phyloP scores from a whole-genome alignment of 2,888 invertebrate species.

The Margaritifera margaritifera region DNA sequence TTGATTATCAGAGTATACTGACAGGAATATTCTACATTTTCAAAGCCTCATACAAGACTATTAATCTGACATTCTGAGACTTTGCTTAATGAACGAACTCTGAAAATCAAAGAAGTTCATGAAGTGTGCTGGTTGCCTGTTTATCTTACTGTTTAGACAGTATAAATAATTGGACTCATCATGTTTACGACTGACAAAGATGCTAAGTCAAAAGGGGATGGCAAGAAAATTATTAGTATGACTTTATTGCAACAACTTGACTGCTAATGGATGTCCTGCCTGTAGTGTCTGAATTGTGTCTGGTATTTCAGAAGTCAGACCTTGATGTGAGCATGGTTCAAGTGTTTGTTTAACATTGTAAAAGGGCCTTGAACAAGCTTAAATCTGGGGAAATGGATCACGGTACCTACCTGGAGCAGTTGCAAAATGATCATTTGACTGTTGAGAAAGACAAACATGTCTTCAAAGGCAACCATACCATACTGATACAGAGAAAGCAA shows the following conservation, averaged over 20 bases:
- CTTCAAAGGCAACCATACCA: constrained; percentile 18
- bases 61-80: constrained; percentile 10
- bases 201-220: constrained; percentile 22
- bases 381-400: neutral
- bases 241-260: no score
- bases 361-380: constrained; percentile 3
- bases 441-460: constrained; percentile 9
- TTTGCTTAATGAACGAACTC: no score
- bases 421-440: constrained; percentile 6
- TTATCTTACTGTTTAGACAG: constrained; percentile 19
- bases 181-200: constrained; percentile 15
- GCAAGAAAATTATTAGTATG: constrained; percentile 20
- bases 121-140: constrained; percentile 21
- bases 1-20: no score
- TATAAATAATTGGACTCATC: constrained; percentile 11
- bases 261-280: no score
- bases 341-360: no score
- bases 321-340: no score
- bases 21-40: constrained; percentile 13
- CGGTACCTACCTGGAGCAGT: no score
- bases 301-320: no score
- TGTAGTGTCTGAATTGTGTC: no score
- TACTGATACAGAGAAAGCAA: constrained; percentile 10
- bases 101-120: constrained; percentile 25
- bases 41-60: constrained; percentile 12